Evolutionary conservation across 2,113 vertebrate genomes (phyloP).

Genomic region (Urocitellus parryii): DNA sequence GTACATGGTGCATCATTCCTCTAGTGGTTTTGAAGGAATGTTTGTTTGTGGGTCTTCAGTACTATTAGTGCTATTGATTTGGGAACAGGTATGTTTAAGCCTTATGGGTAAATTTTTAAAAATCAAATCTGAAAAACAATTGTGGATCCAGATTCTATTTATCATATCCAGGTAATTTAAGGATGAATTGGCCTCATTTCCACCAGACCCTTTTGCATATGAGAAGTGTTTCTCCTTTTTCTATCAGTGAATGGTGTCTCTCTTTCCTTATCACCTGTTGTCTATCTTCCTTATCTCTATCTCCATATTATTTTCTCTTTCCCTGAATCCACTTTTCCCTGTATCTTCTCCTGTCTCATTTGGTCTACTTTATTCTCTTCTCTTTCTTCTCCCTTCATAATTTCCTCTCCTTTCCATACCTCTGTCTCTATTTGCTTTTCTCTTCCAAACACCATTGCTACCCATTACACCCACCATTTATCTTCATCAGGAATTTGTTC

Average conservation of each 20-base stretch:
- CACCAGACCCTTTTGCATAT: neutral
- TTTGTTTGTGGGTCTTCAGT: neutral
- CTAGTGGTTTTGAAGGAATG: neutral
- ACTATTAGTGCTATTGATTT: constrained; percentile 33
- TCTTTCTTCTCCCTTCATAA: neutral
- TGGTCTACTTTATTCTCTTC: neutral
- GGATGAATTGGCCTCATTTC: neutral
- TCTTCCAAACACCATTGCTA: neutral
- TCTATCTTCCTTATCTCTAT: neutral
- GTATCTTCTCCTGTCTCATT: neutral
- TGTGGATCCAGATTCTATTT: constrained; percentile 1
- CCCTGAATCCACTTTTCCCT: neutral
- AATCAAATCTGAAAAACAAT: constrained; percentile 30
- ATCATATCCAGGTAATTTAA: neutral
- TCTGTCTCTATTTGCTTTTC: neutral
- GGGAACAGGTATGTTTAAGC: constrained; percentile 26
- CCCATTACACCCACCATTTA: neutral
- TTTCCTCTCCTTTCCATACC: neutral
- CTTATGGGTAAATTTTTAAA: constrained; percentile 9
- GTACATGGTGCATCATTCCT: neutral
- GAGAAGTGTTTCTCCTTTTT: neutral
- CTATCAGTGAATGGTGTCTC: neutral
- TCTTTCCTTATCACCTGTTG: neutral
- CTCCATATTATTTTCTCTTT: constrained; percentile 34
- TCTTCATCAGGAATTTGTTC: neutral